Evolutionary conservation across 2,113 vertebrate genomes (phyloP).

Genomic region (Cryptomyrus ogoouensis): DNA sequence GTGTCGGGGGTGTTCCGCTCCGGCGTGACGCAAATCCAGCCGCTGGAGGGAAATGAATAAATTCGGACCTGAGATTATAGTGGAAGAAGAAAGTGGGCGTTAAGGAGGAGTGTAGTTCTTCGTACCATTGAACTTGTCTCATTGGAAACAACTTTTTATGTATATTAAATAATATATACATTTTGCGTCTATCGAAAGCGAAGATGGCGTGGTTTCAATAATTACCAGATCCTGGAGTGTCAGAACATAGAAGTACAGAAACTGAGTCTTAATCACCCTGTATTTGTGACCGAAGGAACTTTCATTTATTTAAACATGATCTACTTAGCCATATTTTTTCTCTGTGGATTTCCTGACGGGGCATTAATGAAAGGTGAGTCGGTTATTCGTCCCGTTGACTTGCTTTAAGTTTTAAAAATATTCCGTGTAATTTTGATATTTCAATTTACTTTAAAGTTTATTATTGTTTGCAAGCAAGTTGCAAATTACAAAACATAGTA

Average conservation of each 20-base stretch:
- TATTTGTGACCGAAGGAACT: constrained; percentile 25
- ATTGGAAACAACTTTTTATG: neutral
- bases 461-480: neutral
- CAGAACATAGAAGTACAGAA: neutral
- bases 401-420: neutral
- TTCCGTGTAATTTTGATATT: neutral
- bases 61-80: constrained; percentile 40
- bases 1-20: constrained; percentile 49
- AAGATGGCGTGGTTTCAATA: constrained; percentile 11
- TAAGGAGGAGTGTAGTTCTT: constrained; percentile 21
- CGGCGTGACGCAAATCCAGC: constrained; percentile 53
- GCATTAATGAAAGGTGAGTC: constrained; percentile 59
- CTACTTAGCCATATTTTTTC: constrained; percentile 46
- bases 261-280: neutral
- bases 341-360: constrained; percentile 60
- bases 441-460: neutral
- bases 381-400: neutral
- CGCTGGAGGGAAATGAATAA: constrained; percentile 64
- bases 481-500: neutral
- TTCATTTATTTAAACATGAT: constrained; percentile 44
- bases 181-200: neutral
- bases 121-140: constrained; percentile 18
- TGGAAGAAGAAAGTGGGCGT: constrained; percentile 49
- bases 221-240: neutral
- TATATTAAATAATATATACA: neutral